Evolutionary conservation across 2,797 vertebrate genomes (phyloP).

Genomic region (Clarias fuscus): DNA sequence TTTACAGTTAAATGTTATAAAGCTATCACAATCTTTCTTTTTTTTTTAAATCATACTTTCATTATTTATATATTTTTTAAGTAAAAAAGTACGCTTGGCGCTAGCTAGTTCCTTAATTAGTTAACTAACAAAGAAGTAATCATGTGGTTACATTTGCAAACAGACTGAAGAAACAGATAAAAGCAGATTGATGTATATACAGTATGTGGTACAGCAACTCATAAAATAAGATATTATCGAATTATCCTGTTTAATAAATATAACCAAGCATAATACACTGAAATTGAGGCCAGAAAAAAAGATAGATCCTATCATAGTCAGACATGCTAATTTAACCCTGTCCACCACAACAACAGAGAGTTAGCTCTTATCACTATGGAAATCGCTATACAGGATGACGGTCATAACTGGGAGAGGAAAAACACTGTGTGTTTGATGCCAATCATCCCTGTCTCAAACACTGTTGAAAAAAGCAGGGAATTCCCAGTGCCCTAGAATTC

Average conservation of each 20-base stretch:
- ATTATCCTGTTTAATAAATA: neutral
- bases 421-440: conserved; percentile 6
- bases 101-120: neutral
- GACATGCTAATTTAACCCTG: conserved; percentile 41
- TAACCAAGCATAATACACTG: neutral
- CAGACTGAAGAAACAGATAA: neutral
- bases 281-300: neutral
- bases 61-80: no score
- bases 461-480: conserved; percentile 21
- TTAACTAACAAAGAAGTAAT: neutral
- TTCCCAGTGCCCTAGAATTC: conserved; percentile 28
- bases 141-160: neutral
- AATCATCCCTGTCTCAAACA: conserved; percentile 36
- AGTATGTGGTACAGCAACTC: neutral
- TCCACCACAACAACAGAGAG: neutral
- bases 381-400: neutral
- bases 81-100: no score
- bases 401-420: neutral
- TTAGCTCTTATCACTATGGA: neutral
- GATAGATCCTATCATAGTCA: conserved; percentile 10
- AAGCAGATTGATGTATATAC: no score
- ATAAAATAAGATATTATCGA: no score
- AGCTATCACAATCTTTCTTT: neutral
- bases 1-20: neutral
- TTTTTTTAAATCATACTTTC: neutral